phyloP scores from a whole-genome alignment of 2,797 vertebrate genomes.

The Gymnothorax javanicus region DNA sequence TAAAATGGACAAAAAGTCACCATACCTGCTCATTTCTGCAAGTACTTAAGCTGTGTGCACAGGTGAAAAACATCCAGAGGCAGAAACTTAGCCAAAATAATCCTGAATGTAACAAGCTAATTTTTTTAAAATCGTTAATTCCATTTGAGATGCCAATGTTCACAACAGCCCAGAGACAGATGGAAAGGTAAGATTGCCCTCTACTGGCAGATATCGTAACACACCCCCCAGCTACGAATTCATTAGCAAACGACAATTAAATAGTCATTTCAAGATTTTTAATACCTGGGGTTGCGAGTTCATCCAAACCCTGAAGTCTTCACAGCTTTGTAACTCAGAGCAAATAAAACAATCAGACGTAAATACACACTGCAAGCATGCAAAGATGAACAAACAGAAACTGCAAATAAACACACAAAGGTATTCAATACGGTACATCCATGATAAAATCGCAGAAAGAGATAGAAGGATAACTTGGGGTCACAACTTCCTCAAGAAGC shows the following conservation, averaged over 20 bases:
- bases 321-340: neutral
- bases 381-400: neutral
- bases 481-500: neutral
- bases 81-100: neutral
- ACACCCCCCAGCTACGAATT: neutral
- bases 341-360: neutral
- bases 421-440: neutral
- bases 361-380: neutral
- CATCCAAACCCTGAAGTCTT: neutral
- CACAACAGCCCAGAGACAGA: neutral
- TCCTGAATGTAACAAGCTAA: neutral
- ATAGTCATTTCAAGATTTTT: neutral
- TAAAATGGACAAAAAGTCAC: conserved; percentile 8
- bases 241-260: neutral
- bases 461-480: neutral
- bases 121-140: neutral
- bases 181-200: neutral
- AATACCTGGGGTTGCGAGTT: neutral
- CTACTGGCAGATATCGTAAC: neutral
- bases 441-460: neutral
- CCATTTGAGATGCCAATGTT: neutral
- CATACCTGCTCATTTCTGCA: neutral
- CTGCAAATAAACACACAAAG: neutral
- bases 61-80: neutral
- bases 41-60: neutral